These are phyloP conservation scores for Zapus hudsonius DNA, from an alignment of 2,113 vertebrate genomes.

Conservation along the genomic window DNA sequence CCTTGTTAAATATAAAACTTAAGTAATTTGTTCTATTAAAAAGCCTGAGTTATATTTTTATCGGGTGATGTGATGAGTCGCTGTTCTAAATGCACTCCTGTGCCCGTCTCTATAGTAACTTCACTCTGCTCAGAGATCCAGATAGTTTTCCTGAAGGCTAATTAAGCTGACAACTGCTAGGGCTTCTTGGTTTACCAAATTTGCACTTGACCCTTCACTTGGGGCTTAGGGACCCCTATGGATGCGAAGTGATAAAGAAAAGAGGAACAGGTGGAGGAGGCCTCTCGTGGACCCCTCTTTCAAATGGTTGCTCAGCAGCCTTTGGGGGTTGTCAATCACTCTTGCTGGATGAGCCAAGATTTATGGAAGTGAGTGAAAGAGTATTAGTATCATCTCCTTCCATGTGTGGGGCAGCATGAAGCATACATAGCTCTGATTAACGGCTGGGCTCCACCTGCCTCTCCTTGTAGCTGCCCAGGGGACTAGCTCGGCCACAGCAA, in stretches of 20 bases:
- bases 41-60: conserved; percentile 86
- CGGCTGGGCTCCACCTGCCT: not conserved
- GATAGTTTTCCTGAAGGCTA: conserved; percentile 70
- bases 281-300: conserved; percentile 65
- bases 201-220: conserved; percentile 71
- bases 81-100: conserved; percentile 80
- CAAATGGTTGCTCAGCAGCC: conserved; percentile 55
- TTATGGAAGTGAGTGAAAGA: conserved; percentile 16
- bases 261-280: conserved; percentile 77
- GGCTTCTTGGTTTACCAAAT: conserved; percentile 72
- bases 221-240: conserved; percentile 74
- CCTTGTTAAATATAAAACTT: conserved; percentile 87
- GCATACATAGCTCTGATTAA: not conserved
- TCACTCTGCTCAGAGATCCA: conserved; percentile 54
- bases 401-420: not conserved
- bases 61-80: conserved; percentile 83
- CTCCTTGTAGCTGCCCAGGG: not conserved
- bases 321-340: conserved; percentile 74
- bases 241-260: conserved; percentile 76
- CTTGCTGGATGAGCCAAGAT: conserved; percentile 45
- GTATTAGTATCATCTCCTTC: conserved; percentile 3
- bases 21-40: conserved; percentile 88
- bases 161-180: conserved; percentile 76
- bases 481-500: not conserved
- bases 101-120: conserved; percentile 73